Evolutionary conservation across 2,113 vertebrate species (phyloP), one percentile per base, ranked within the genome.

Genomic region (Malurus alboscapulatus): DNA sequence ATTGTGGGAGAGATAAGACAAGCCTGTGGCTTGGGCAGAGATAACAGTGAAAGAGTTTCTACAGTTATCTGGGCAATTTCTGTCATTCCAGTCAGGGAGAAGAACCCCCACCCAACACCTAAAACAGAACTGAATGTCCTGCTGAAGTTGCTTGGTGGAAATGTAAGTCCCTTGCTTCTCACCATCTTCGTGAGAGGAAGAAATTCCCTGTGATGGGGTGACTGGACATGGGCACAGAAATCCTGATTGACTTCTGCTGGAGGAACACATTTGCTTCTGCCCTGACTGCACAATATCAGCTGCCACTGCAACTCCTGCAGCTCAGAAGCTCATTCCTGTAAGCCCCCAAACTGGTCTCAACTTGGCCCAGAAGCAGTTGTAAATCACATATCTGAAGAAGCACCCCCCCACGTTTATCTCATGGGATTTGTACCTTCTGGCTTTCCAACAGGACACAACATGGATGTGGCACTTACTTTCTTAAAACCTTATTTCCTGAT

Each of bases 1-100:
- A 54, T n/a, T 86, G 68, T 57, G 75, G 72, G 47, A 80, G 92
- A 96, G 92, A 85, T 88, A 91, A 94, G 87, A 91, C n/a, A 68
- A 94, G 73, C 36, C 76, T 80, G 66, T 82, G 72, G 50, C 42
- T 62, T 58, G 63, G 81, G 34, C 54, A 84, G 55, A 96, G 92
- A 95, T 86, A 95, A 92, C 40, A 91, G 63, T n/a, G 78, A 62
- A 77, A 65, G 55, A 50, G 74, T 85, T 90, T 71, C 79, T 78
- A 21, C 61, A 42, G 74, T 71, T 93, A 88, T 82, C 79, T 90
- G 21, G 66, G 91, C 71, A 83, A 82, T 88, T 87, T 92, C 47
- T 93, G 82, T 71, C 51, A 82, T 85, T 90, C 61, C 71, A 87
- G 51, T 27, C 17, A 54, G 44, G 19, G 18, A 73, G 78, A 92